Conservation (phyloP, 2,113 vertebrate genomes). For the Platysteira castanea region DNA sequence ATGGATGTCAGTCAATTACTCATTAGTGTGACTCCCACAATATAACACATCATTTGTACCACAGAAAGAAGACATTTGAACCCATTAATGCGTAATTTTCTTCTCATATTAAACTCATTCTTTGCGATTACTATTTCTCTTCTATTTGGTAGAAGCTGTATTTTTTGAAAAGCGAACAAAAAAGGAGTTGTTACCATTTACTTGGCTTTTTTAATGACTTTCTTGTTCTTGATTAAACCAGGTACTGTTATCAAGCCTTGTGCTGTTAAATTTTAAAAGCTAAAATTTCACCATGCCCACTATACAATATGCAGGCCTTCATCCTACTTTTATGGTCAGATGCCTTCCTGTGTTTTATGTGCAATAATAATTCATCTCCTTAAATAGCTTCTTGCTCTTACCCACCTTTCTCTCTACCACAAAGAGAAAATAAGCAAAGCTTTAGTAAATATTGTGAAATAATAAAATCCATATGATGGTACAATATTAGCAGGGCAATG, state of each 20-base stretch:
- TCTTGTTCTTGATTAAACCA: background rate
- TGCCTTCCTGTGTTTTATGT: background rate
- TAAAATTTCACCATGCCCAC: background rate
- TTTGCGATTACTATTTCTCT: background rate
- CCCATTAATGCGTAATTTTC: background rate
- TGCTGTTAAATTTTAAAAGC: background rate
- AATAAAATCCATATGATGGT: background rate
- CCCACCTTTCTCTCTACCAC: background rate
- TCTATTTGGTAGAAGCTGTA: background rate
- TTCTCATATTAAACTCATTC: background rate
- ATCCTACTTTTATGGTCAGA: background rate
- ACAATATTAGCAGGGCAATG: background rate
- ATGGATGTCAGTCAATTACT: background rate
- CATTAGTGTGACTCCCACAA: background rate
- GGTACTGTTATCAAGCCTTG: background rate
- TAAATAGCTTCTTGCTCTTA: background rate
- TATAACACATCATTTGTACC: background rate
- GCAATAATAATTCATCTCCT: conserved; percentile 21
- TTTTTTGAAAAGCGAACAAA: background rate
- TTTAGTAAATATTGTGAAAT: conserved; percentile 38
- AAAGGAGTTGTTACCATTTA: background rate
- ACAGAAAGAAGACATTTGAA: background rate
- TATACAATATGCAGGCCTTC: background rate
- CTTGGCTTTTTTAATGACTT: background rate
- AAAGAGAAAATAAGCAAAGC: conserved; percentile 43